A percentile compares a stretch with the other conserved stretches of the same genome.
phyloP scores from a whole-genome alignment of 2,888 invertebrate species.

The Aleiodes alternator region DNA sequence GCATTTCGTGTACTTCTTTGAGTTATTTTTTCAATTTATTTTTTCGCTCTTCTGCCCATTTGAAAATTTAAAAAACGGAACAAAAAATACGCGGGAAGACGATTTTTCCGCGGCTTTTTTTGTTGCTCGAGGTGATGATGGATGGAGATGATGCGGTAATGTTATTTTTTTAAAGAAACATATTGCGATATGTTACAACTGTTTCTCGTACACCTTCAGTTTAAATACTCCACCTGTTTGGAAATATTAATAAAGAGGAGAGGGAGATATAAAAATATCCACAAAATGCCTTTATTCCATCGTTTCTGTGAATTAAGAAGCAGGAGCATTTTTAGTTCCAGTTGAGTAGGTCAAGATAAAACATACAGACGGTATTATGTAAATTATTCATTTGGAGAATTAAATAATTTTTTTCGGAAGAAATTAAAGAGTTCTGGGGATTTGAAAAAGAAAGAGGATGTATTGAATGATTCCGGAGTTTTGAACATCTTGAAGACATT shows the following conservation, averaged over 20 bases:
- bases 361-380: background rate
- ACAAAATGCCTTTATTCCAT: slow-evolving; percentile 19
- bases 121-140: slow-evolving; percentile 29
- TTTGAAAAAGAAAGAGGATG: too few relatives aligned
- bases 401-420: too few relatives aligned
- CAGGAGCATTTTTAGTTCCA: background rate
- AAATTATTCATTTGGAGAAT: too few relatives aligned
- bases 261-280: slow-evolving; percentile 37
- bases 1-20: background rate
- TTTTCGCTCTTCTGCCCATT: background rate
- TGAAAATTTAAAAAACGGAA: slow-evolving; percentile 13
- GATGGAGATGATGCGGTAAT: slow-evolving; percentile 14
- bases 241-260: background rate
- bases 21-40: background rate
- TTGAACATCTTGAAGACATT: too few relatives aligned
- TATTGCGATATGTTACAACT: slow-evolving; percentile 33
- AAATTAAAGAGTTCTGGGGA: too few relatives aligned
- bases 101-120: too few relatives aligned
- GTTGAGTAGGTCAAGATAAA: slow-evolving; percentile 19
- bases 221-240: slow-evolving; percentile 38
- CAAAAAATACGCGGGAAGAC: too few relatives aligned
- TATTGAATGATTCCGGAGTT: too few relatives aligned
- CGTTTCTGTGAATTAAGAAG: background rate
- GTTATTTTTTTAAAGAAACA: slow-evolving; percentile 24
- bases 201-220: slow-evolving; percentile 17